Conservation (phyloP, 2,797 vertebrate species). For the Neosilurus mollespiculum region DNA sequence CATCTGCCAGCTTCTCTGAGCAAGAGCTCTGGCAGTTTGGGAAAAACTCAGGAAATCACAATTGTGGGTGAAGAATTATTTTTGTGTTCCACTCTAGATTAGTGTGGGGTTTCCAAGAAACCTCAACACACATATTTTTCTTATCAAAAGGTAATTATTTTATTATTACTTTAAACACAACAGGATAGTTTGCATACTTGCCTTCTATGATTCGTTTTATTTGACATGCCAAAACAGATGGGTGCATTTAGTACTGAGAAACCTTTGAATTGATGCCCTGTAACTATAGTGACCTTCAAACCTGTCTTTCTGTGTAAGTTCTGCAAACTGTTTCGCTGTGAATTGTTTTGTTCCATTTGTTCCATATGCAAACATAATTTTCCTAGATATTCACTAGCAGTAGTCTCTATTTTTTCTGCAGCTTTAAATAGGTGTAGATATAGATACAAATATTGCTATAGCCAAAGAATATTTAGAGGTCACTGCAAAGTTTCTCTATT, state of each 20-base stretch:
- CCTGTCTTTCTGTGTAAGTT: slow-evolving; percentile 51
- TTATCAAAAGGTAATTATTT: slow-evolving; percentile 61
- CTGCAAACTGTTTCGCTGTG: slow-evolving; percentile 51
- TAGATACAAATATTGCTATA: no score
- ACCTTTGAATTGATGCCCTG: slow-evolving; percentile 48
- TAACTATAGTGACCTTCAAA: slow-evolving; percentile 55
- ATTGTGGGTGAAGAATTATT: slow-evolving; percentile 55
- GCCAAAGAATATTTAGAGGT: no score
- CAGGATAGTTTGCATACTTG: slow-evolving; percentile 50
- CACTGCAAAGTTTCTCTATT: no score
- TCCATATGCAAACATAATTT: slow-evolving; percentile 60
- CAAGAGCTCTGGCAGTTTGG: slow-evolving; percentile 59
- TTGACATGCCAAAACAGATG: slow-evolving; percentile 51
- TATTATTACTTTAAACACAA: slow-evolving; percentile 55
- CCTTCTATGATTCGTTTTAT: slow-evolving; percentile 47
- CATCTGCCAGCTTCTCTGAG: slow-evolving; percentile 63
- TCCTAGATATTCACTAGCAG: slow-evolving; percentile 17
- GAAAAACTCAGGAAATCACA: slow-evolving; percentile 57
- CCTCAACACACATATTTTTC: slow-evolving; percentile 56
- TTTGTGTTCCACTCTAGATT: slow-evolving; percentile 62
- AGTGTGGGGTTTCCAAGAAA: slow-evolving; percentile 61
- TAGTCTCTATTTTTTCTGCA: no score
- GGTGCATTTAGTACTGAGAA: slow-evolving; percentile 51
- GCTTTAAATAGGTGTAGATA: no score
- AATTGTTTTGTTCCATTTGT: slow-evolving; percentile 47